Conservation (phyloP, 1,140 invertebrate genomes). For the Ladona fulva region DNA sequence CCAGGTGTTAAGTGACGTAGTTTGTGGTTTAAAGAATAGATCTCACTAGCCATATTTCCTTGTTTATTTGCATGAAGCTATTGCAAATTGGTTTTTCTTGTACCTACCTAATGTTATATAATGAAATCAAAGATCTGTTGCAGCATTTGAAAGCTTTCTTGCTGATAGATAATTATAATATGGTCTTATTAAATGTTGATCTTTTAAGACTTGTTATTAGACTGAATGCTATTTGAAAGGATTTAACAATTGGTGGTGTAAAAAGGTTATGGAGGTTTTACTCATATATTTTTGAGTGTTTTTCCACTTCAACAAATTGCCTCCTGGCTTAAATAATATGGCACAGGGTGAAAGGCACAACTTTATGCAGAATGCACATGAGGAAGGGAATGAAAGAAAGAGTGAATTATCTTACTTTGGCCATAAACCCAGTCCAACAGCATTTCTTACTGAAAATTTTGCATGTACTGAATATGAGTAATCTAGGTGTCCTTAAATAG, state of each 20-base stretch:
- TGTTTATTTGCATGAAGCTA: conserved; percentile 15
- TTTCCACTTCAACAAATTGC: conserved; percentile 12
- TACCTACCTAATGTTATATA: conserved; percentile 13
- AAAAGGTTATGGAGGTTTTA: not conserved
- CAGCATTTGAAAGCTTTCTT: conserved; percentile 14
- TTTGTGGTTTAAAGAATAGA: conserved; percentile 14
- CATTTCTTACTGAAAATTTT: conserved; percentile 14
- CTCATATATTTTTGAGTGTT: conserved; percentile 14
- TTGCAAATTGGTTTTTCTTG: conserved; percentile 12
- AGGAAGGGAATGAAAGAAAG: conserved; percentile 8
- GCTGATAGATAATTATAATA: conserved; percentile 14
- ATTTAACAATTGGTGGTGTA: conserved; percentile 13
- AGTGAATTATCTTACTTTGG: conserved; percentile 11
- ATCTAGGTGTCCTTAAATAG: conserved; percentile 12
- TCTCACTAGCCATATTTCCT: conserved; percentile 10
- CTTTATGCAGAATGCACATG: conserved; percentile 2
- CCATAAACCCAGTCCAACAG: conserved; percentile 14
- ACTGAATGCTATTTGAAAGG: conserved; percentile 14
- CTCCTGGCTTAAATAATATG: conserved; percentile 9
- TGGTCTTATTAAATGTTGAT: conserved; percentile 15
- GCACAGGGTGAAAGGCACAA: conserved; percentile 6
- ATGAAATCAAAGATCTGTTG: conserved; percentile 15
- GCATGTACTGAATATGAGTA: conserved; percentile 14
- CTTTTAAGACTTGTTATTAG: conserved; percentile 14
- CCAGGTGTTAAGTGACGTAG: conserved; percentile 14